phyloP scores from a whole-genome alignment of 2,888 invertebrate genomes.

The Apoda limacodes region DNA sequence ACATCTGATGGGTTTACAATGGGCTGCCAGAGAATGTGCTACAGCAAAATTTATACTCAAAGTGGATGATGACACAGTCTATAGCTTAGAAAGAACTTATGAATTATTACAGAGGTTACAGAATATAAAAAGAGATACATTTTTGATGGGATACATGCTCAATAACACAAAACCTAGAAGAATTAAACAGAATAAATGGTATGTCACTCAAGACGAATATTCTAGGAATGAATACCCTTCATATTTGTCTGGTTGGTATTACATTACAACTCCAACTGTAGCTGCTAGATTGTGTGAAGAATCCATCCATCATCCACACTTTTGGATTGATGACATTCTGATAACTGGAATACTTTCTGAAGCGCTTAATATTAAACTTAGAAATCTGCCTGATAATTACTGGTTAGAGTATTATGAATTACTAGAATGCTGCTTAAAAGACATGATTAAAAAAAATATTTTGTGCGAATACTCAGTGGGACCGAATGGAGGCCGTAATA shows the following conservation, averaged over 20 bases:
- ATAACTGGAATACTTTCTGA: conserved; percentile 83
- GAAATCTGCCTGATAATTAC: conserved; percentile 66
- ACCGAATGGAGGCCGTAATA: conserved; percentile 81
- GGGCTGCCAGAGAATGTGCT: conserved; percentile 75
- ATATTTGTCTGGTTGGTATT: conserved; percentile 88
- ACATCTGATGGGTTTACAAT: conserved; percentile 84
- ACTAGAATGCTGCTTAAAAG: conserved; percentile 79
- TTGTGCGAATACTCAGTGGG: conserved; percentile 79
- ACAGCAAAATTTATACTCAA: conserved; percentile 77
- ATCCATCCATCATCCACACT: conserved; percentile 72
- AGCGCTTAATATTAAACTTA: conserved; percentile 64
- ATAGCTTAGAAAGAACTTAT: conserved; percentile 71
- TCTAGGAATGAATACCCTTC: conserved; percentile 72
- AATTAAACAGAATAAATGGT: conserved; percentile 82
- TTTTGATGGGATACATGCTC: conserved; percentile 76
- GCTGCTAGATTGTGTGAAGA: conserved; percentile 68
- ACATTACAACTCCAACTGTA: conserved; percentile 77
- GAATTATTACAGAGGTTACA: conserved; percentile 26
- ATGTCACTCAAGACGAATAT: conserved; percentile 77
- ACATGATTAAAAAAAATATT: conserved; percentile 64
- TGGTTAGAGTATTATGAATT: conserved; percentile 80
- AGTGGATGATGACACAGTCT: conserved; percentile 85
- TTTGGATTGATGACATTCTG: conserved; percentile 94
- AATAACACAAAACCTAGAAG: conserved; percentile 74
- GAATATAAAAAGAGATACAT: conserved; percentile 21